Evolutionary conservation across 30 jellyfish, hydroid and myxozoan genomes (phyloP), one percentile per base, ranked within the genome.

Genomic region (Phacellophora camtschatica): DNA sequence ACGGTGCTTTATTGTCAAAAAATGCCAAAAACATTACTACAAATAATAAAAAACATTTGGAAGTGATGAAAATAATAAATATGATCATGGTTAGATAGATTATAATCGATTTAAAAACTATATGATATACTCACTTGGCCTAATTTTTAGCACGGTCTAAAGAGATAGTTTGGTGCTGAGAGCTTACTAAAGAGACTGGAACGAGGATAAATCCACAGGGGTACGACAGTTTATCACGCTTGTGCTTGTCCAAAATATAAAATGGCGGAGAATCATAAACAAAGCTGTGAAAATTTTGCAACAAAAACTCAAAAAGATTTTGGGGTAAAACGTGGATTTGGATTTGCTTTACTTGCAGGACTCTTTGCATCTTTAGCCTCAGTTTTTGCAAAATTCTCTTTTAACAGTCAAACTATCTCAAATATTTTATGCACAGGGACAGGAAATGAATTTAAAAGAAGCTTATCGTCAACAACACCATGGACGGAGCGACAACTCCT

Each of bases 321-420:
- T 25, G 35, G 56, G 31, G 46, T 64, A 12, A 20, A 54, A 22
- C 30, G 51, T 51, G 95, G 94, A 31, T 45, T 70, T 2, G 61
- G 30, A 22, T 68, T 39, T 68, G 87, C 95, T 20, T 1, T 71
- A 20, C 11, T 54, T 16, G 95, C 95, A 15, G 95, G 95, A 9
- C 10, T 83, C 2, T 83, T 83, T 58, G 95, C 86, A 20, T 78
- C 87, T 15, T 35, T 83, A 25, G 95, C 87, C 8, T 70, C 95
- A 3, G 87, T 83, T 66, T 83, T 83, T 70, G 86, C 95, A 15
- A 83, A 83, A 58, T 1, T 69, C 16, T 71, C 87, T 5, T 70
- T 83, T 49, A 69, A 37, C 48, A 69, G 36, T 10, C 31, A 27
- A 42, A 18, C 22, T 1, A 22, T 69, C 19, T 10, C 13, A 32